Conservation (phyloP, 2,113 vertebrate species). For the Tylochromis polylepis region DNA sequence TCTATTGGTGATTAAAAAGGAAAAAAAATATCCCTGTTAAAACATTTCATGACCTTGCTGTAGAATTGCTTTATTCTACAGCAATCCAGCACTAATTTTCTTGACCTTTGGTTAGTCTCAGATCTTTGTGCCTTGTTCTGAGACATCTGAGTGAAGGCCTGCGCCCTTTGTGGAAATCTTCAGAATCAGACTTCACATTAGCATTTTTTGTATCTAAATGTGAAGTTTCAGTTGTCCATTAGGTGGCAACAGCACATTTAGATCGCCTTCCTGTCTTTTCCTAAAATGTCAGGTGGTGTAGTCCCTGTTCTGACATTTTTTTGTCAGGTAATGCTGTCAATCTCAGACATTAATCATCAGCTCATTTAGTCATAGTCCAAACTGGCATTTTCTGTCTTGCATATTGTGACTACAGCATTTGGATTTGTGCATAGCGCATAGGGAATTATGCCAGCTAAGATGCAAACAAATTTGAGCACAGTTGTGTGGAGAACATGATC, state of each 20-base stretch:
- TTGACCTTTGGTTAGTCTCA: background rate
- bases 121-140: background rate
- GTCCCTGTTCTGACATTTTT: background rate
- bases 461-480: background rate
- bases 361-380: slow-evolving; percentile 14
- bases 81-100: slow-evolving; percentile 14
- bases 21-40: background rate
- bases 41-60: background rate
- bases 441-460: background rate
- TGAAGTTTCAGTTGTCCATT: slow-evolving; percentile 46
- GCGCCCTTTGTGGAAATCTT: background rate
- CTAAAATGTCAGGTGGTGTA: background rate
- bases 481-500: background rate
- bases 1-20: background rate
- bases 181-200: background rate
- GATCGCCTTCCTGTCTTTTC: background rate
- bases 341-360: background rate
- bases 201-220: background rate
- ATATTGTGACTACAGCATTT: background rate
- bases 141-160: background rate
- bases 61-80: background rate
- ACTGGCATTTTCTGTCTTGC: background rate
- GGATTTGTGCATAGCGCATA: background rate
- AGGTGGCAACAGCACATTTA: slow-evolving; percentile 66
- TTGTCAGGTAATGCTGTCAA: background rate